phyloP scores from a whole-genome alignment of 2,888 invertebrate genomes.

The Ditylenchus weischeri region DNA sequence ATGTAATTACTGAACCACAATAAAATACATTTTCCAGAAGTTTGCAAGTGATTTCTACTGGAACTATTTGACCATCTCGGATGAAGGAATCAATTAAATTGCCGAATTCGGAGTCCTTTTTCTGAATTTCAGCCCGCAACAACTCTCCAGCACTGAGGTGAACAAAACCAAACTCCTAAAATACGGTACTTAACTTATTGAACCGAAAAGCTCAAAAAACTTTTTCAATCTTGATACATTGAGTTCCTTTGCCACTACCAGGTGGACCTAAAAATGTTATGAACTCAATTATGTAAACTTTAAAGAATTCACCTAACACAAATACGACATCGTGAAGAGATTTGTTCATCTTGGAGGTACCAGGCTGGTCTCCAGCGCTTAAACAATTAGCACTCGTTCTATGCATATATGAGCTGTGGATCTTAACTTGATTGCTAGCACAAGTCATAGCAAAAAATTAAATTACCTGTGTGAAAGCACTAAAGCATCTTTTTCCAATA shows the following conservation, averaged over 20 bases:
- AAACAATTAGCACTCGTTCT: too few species aligned
- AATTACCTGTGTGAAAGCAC: too few species aligned
- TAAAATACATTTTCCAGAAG: conserved; percentile 80
- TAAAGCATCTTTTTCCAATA: too few species aligned
- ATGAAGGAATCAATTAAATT: conserved; percentile 89
- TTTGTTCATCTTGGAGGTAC: background rate
- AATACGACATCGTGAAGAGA: conserved; percentile 77
- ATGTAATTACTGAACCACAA: too few species aligned
- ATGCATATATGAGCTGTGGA: too few species aligned
- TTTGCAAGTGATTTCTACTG: conserved; percentile 96
- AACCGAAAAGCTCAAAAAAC: background rate
- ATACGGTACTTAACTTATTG: background rate
- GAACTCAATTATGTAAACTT: too few species aligned
- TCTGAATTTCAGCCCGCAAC: conserved; percentile 80
- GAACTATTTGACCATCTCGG: conserved; percentile 87
- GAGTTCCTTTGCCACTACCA: conserved; percentile 95
- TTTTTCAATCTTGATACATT: conserved; percentile 81
- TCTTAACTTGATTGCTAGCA: too few species aligned
- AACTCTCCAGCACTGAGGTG: conserved; percentile 75
- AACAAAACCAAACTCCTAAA: conserved; percentile 63
- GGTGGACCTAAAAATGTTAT: conserved; percentile 79
- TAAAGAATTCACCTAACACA: conserved; percentile 66
- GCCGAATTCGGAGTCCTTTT: conserved; percentile 74
- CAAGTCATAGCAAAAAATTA: too few species aligned
- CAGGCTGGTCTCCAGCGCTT: too few species aligned